Conservation (phyloP, 1,140 invertebrate species). For the Archegozetes longisetosus region DNA sequence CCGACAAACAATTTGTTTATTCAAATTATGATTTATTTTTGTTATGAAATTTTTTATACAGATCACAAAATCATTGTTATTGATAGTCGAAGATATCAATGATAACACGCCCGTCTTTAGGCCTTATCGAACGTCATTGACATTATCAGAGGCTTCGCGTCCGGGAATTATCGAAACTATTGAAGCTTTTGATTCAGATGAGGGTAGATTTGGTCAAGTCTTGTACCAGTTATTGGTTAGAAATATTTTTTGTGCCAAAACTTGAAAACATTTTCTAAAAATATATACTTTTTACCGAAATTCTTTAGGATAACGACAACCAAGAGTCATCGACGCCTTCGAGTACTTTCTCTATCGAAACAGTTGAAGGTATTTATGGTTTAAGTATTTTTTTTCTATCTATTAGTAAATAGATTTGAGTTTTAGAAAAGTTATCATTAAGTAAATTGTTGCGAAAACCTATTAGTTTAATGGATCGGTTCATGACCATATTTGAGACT, state of each 20-base stretch:
- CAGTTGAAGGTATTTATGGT: constrained; percentile 37
- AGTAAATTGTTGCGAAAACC: too few relatives aligned
- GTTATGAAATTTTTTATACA: constrained; percentile 13
- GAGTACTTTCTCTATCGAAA: constrained; percentile 56
- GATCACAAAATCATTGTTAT: constrained; percentile 60
- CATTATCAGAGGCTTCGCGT: constrained; percentile 40
- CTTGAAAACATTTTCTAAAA: neutral
- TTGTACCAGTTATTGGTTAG: constrained; percentile 24
- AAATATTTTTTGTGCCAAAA: neutral
- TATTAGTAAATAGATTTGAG: too few relatives aligned
- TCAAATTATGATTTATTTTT: neutral
- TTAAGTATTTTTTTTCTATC: too few relatives aligned
- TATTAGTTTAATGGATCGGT: too few relatives aligned
- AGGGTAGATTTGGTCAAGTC: constrained; percentile 78
- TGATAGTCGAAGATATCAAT: constrained; percentile 63
- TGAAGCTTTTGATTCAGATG: constrained; percentile 71
- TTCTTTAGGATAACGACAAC: neutral
- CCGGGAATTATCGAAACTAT: constrained; percentile 48
- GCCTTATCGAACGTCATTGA: constrained; percentile 61
- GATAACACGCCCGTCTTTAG: constrained; percentile 67
- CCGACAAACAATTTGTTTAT: too few relatives aligned
- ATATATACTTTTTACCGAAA: constrained; percentile 1
- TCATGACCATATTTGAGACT: too few relatives aligned
- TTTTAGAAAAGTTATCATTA: too few relatives aligned
- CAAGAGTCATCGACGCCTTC: neutral